Conservation (phyloP, 2,113 vertebrate genomes). For the Apaloderma vittatum region DNA sequence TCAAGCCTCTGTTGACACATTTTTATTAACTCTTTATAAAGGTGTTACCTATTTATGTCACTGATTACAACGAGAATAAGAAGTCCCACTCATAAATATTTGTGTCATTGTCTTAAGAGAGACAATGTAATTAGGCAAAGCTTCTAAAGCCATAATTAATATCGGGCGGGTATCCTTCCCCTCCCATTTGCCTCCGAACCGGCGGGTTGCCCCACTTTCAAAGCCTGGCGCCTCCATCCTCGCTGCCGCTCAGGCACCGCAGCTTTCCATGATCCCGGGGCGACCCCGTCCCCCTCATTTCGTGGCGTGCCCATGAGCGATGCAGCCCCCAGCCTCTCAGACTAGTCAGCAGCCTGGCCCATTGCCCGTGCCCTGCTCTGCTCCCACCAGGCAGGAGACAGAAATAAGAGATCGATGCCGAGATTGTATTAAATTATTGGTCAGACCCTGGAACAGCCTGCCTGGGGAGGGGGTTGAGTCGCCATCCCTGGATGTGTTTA, state of each 20-base stretch:
- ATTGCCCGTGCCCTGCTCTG: neutral
- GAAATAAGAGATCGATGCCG: neutral
- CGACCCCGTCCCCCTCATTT: neutral
- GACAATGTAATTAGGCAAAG: constrained; percentile 69
- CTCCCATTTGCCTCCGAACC: neutral
- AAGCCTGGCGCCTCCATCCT: neutral
- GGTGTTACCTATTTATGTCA: constrained; percentile 71
- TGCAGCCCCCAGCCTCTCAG: neutral
- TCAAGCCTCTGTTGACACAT: constrained; percentile 80
- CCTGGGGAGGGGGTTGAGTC: too few species aligned
- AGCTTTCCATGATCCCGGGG: neutral
- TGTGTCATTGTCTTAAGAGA: constrained; percentile 57
- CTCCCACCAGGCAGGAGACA: accelerated
- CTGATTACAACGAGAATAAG: constrained; percentile 69
- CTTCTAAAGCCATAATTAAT: constrained; percentile 70
- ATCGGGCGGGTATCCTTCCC: neutral
- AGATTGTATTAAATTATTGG: too few species aligned
- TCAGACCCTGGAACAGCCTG: too few species aligned
- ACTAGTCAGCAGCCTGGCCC: neutral
- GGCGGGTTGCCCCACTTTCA: neutral
- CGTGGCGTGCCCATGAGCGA: accelerated
- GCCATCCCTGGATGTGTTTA: too few species aligned
- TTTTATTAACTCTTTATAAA: constrained; percentile 83
- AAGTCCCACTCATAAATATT: constrained; percentile 72
- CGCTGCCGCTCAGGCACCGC: accelerated